A percentile compares a stretch with the other conserved stretches of the same genome.
Evolutionary conservation across 2,888 invertebrate species (phyloP).

Genomic region (Plemyria rubiginata): DNA sequence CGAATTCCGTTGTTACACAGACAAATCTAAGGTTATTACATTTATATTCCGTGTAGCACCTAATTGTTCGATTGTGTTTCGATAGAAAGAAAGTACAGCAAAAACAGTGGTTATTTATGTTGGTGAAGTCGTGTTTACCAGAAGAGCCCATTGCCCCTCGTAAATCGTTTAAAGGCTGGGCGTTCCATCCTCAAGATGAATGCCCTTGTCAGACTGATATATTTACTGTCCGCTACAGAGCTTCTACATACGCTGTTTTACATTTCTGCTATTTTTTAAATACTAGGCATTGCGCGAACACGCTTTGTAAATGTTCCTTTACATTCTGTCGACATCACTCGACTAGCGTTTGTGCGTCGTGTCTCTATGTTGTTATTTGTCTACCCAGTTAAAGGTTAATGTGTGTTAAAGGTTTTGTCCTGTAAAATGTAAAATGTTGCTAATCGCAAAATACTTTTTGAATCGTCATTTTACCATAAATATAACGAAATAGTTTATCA

Average conservation of each 20-base stretch:
- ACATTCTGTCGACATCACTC: background rate
- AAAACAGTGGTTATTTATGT: constrained; percentile 15
- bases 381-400: no score
- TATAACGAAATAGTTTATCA: no score
- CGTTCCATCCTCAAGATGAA: constrained; percentile 76
- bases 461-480: no score
- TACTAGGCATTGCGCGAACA: constrained; percentile 38
- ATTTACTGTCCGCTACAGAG: constrained; percentile 77
- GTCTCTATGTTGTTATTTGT: background rate
- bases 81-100: constrained; percentile 8
- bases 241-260: constrained; percentile 58
- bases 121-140: constrained; percentile 60
- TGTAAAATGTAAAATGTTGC: no score
- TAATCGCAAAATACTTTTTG: no score
- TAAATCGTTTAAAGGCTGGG: constrained; percentile 83
- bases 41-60: background rate
- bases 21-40: background rate
- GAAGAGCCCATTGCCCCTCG: constrained; percentile 70
- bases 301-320: constrained; percentile 1
- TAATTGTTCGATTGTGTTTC: constrained; percentile 4
- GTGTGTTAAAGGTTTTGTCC: no score
- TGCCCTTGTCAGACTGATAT: constrained; percentile 79
- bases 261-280: constrained; percentile 66
- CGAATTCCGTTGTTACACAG: background rate
- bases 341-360: background rate